phyloP scores from a whole-genome alignment of 1,140 invertebrate species.

The Zaprionus capensis region DNA sequence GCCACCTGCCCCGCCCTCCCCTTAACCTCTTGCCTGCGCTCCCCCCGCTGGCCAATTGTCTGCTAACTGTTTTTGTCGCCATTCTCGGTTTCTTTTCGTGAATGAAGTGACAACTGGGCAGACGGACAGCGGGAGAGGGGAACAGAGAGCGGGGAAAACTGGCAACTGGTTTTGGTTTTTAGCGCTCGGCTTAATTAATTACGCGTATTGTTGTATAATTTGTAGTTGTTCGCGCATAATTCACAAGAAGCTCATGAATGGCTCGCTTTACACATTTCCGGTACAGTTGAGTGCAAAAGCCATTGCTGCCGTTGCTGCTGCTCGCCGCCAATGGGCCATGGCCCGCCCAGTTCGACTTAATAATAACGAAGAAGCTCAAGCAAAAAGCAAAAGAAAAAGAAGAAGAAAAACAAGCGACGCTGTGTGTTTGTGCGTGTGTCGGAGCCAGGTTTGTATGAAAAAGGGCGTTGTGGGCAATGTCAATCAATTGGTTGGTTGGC shows the following conservation, averaged over 20 bases:
- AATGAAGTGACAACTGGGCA: conserved; percentile 61
- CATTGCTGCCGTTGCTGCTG: not conserved
- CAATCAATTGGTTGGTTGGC: conserved; percentile 76
- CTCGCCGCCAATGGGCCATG: conserved; percentile 35
- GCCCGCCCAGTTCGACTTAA: conserved; percentile 35
- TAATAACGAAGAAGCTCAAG: conserved; percentile 1
- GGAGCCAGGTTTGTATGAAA: conserved; percentile 18
- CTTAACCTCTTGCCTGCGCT: not conserved
- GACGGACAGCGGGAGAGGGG: not conserved
- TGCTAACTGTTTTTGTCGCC: conserved; percentile 70
- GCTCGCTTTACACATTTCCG: conserved; percentile 72
- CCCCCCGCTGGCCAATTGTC: conserved; percentile 4
- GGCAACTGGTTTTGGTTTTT: conserved; percentile 32
- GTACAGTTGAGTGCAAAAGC: conserved; percentile 69
- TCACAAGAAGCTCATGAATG: conserved; percentile 75
- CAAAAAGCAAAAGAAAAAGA: not conserved
- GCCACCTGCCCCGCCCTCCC: not conserved
- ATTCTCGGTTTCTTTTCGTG: conserved; percentile 73
- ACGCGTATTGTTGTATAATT: conserved; percentile 77
- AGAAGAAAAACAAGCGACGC: not conserved
- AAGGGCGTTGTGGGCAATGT: conserved; percentile 81
- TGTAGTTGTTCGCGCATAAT: conserved; percentile 64
- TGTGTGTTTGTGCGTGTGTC: not conserved
- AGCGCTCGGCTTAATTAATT: conserved; percentile 74
- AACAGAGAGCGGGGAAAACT: not conserved